Base-by-base conservation (phyloP, 37 sponge, comb jelly and placozoan species). In the Cliona cf. orientalis region DNA sequence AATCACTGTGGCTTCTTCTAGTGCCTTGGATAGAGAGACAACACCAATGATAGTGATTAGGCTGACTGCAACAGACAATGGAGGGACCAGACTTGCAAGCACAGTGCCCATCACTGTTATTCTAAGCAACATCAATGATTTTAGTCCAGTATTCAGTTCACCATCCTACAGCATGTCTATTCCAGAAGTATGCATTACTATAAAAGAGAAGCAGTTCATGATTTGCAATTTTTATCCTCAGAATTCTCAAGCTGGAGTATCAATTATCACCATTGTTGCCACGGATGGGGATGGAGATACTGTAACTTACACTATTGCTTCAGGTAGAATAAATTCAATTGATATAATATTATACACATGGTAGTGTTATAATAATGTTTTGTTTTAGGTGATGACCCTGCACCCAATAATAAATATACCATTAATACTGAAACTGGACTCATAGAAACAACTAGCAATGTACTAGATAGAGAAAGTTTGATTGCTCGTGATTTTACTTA, bases 61-160 rank as follows among this genome's bases (percentile, higher is more conserved):
- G 0, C 65, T 86, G 9, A 34, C 9, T n/a, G 86, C 79, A 29
- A 40, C 35, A 1, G 86, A 86, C n/a, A n/a, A n/a, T 36, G 0
- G 29, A 6, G 86, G 86, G 11, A 9, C 66, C 1, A 11, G 7
- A 11, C 46, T 21, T 35, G 55, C 43, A 39, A 64, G 39, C 37
- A 71, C 42, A 0, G 42, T 26, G 2, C 6, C 9, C 11, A 59
- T 86, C 21, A 28, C 39, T 11, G 66, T 78, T 3, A 22, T 46
- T 11, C 35, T 86, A 7, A 29, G 37, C 3, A 79, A 86, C 40
- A 40, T 61, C 73, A 86, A 86, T 71, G 86, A 86, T 66, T 58
- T 78, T 36, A 43, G 36, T 0, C 86, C 86, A 0, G 33, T 75
- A 6, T 78, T 86, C 29, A 19, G 3, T 0, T 11, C 3, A 41